Base-by-base conservation (phyloP, 2,797 vertebrate genomes). In the Eulemur mongoz region DNA sequence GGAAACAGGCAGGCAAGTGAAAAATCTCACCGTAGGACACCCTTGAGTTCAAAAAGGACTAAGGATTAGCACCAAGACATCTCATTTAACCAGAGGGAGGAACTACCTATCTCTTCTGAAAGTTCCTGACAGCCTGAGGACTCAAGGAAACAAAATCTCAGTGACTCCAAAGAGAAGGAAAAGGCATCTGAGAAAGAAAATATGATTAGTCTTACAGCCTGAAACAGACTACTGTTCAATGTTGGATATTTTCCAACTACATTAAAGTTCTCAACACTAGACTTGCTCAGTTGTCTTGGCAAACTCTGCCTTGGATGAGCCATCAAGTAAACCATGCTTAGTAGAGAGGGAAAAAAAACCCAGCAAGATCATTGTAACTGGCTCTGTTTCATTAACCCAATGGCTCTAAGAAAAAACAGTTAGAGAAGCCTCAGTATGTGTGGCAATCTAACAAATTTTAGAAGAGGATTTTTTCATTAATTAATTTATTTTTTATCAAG, bases 221-320 rank as follows among this genome's bases (percentile, higher is more conserved):
- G 69, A 59, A 40, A 30, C 70, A 45, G 72, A 69, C 50, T 67
- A 25, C 59, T 80, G 25, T 82, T 79, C 5, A 1, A 35, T 25
- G 12, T 40, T 91, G 52, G n/a, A 30, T 57, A 18, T n/a, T 35
- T 88, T 78, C 76, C 86, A 79, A 81, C 40, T 84, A 18, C 48
- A 93, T 79, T 87, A 78, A 96, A 48, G 52, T 92, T 87, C 35
- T 96, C 76, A 76, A 38, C 48, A 11, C 76, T 43, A 73, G 17
- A 63, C 30, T 92, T 96, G 48, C n/a, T 92, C 38, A 38, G 14
- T 27, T 59, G 32, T 84, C 65, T 78, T 89, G 72, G 65, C 48
- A 92, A 93, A 93, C 22, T 75, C 70, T 79, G 38, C 61, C 23
- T 81, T 85, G 22, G 54, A 78, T 35, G 35, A 90, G 30, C 50